Evolutionary conservation across 2,797 vertebrate species (phyloP).

Genomic region (Picus viridis): DNA sequence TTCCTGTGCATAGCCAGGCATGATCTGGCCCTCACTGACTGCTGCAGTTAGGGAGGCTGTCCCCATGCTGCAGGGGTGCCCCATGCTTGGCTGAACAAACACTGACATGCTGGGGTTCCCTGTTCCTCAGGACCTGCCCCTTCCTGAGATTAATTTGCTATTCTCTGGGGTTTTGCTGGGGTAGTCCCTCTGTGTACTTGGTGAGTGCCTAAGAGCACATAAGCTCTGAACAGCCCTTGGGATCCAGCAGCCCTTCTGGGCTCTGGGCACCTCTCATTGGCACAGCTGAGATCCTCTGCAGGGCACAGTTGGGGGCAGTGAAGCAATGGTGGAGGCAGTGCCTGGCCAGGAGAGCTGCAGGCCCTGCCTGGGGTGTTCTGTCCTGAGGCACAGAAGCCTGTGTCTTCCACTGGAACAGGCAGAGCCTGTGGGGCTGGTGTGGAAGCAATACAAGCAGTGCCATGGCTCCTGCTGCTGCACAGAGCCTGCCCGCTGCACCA

Average conservation of each 20-base stretch:
- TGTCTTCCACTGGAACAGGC: fast-evolving
- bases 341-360: background rate
- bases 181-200: fast-evolving
- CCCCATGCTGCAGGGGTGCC: background rate
- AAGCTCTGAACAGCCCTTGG: background rate
- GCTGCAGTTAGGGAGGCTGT: background rate
- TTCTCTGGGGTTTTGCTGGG: fast-evolving
- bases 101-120: fast-evolving
- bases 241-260: background rate
- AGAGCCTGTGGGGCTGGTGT: background rate
- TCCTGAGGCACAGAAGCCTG: background rate
- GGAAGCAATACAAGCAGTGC: background rate
- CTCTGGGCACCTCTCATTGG: fast-evolving
- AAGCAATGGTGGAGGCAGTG: background rate
- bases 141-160: fast-evolving
- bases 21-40: background rate
- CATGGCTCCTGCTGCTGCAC: background rate
- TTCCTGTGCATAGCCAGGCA: fast-evolving
- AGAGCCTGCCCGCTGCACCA: background rate
- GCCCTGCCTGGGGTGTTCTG: background rate
- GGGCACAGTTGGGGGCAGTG: fast-evolving
- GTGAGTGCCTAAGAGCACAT: background rate
- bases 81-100: background rate
- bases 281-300: background rate
- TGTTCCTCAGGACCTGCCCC: background rate